These are phyloP conservation scores for Pterobdella sp. DNA, from an alignment of 2,888 invertebrate species.

Conservation along the genomic window DNA sequence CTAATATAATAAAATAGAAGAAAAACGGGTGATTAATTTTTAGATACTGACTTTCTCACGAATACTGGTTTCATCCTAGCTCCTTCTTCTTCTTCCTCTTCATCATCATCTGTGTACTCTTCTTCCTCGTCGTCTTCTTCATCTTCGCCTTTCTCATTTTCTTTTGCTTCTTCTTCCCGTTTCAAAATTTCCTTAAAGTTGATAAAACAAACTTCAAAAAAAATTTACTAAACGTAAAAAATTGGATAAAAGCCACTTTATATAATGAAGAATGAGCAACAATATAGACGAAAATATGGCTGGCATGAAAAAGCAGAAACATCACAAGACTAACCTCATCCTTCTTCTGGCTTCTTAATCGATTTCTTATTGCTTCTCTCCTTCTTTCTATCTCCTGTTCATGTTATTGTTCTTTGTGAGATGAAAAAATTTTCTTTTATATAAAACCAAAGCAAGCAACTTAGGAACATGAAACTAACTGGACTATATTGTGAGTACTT, in stretches of 20 bases:
- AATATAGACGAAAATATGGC: not conserved
- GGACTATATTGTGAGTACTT: no score
- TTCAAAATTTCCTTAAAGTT: not conserved
- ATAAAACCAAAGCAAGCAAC: no score
- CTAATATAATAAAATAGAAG: no score
- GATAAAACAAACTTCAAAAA: not conserved
- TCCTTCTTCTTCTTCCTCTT: conserved; percentile 64
- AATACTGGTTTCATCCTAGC: conserved; percentile 89
- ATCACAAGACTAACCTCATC: conserved; percentile 42
- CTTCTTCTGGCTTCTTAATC: conserved; percentile 54
- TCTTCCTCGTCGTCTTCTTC: conserved; percentile 63
- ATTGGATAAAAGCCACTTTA: no score
- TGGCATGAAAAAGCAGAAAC: conserved; percentile 8
- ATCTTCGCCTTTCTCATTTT: conserved; percentile 48
- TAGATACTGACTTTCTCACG: conserved; percentile 64
- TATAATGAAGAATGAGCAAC: no score
- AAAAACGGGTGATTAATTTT: no score
- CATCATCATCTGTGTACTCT: conserved; percentile 57
- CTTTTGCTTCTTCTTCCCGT: conserved; percentile 42
- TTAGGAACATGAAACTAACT: no score
- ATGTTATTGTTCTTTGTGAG: no score
- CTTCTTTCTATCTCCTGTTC: conserved; percentile 60
- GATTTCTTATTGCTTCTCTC: conserved; percentile 63
- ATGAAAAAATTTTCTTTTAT: no score
- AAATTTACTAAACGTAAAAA: not conserved